A percentile compares a stretch with the other conserved stretches of the same genome.
Conservation (phyloP, 2,888 invertebrate genomes). For the Aphidoletes aphidimyza region DNA sequence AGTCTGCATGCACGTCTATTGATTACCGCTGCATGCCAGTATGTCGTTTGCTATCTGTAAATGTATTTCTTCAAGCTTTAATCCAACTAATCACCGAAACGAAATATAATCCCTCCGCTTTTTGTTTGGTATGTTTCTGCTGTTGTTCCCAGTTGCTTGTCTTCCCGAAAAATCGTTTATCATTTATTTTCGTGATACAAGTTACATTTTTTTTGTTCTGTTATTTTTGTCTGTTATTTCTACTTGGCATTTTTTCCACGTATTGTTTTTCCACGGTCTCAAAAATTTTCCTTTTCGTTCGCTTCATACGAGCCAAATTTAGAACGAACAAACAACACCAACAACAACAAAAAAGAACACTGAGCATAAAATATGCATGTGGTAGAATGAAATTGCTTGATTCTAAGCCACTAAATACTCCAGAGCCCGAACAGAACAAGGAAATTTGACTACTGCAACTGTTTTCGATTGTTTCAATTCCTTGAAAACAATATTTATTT, state of each 20-base stretch:
- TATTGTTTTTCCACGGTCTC: not conserved
- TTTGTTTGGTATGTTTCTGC: not conserved
- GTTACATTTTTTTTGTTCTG: not conserved
- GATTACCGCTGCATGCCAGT: not conserved
- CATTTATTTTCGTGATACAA: not conserved
- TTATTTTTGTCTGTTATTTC: not conserved
- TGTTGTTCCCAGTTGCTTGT: not conserved
- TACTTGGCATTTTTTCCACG: not conserved
- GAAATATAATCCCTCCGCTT: slow-evolving; percentile 5
- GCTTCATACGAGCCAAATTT: not conserved
- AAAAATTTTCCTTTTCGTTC: not conserved
- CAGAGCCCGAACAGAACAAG: too few species aligned
- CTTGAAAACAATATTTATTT: slow-evolving; percentile 1
- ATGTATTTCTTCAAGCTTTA: not conserved
- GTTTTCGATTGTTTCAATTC: not conserved
- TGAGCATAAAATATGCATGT: too few species aligned
- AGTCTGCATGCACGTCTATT: too few species aligned
- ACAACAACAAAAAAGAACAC: too few species aligned
- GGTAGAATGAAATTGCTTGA: too few species aligned
- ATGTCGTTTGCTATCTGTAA: not conserved
- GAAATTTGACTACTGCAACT: not conserved
- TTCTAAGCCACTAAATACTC: too few species aligned
- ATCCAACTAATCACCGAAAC: slow-evolving; percentile 27
- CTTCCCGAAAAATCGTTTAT: slow-evolving; percentile 12
- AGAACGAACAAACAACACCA: not conserved